Percentiles rank a stretch among this genome's conserved stretches.
phyloP scores from a whole-genome alignment of 37 sponge, comb jelly and placozoan species.

The Crambe crambe region DNA sequence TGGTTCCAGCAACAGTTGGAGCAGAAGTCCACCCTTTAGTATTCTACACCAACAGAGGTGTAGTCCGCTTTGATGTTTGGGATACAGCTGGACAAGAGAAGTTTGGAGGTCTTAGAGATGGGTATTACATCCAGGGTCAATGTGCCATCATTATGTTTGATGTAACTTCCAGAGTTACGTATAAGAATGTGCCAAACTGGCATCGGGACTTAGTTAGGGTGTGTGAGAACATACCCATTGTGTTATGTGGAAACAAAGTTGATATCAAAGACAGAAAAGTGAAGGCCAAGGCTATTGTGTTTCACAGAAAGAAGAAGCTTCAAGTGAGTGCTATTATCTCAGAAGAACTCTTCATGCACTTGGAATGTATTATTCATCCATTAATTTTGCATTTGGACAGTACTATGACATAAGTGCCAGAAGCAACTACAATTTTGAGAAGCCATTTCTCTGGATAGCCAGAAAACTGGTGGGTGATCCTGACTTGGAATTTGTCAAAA shows the following conservation, averaged over 20 bases:
- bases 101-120: constrained; percentile 99
- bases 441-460: constrained; percentile 97
- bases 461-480: constrained; percentile 95
- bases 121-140: constrained; percentile 99
- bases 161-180: constrained; percentile 96
- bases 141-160: constrained; percentile 99
- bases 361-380: no score
- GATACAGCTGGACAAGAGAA: constrained; percentile 99
- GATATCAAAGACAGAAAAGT: constrained; percentile 99
- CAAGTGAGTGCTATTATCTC: constrained; percentile 83
- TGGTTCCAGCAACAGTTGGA: constrained; percentile 88
- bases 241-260: constrained; percentile 99
- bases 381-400: no score
- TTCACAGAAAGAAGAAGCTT: constrained; percentile 98
- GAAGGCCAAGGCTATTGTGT: constrained; percentile 93
- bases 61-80: constrained; percentile 97
- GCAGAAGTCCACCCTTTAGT: constrained; percentile 96
- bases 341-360: no score
- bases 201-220: constrained; percentile 95
- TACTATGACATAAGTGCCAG: constrained; percentile 99
- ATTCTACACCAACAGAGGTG: constrained; percentile 95
- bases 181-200: constrained; percentile 99
- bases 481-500: constrained; percentile 93
- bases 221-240: constrained; percentile 97
- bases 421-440: constrained; percentile 99